Percentiles rank a stretch among this genome's conserved stretches.
Conservation (phyloP, 2,888 invertebrate genomes). For the Parnassius orleans region DNA sequence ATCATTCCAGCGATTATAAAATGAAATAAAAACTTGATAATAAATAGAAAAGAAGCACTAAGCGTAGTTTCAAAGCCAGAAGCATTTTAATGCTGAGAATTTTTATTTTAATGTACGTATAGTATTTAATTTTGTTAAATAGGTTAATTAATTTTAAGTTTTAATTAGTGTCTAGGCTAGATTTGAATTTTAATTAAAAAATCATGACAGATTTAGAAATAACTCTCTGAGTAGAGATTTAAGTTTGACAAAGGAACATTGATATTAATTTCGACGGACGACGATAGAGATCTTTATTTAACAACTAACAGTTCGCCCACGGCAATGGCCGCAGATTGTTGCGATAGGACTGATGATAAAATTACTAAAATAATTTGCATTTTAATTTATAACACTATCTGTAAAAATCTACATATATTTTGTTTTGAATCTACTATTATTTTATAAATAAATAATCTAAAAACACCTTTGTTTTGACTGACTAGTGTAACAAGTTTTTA, state of each 20-base stretch:
- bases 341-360: conserved; percentile 16
- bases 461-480: conserved; percentile 11
- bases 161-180: conserved; percentile 7
- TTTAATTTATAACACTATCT: conserved; percentile 14
- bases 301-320: conserved; percentile 21
- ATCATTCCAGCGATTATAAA: not conserved
- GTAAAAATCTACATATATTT: conserved; percentile 11
- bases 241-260: conserved; percentile 22
- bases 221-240: conserved; percentile 13
- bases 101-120: no score
- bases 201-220: conserved; percentile 19
- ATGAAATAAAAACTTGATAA: no score
- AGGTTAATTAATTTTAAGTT: conserved; percentile 2
- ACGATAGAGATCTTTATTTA: conserved; percentile 24
- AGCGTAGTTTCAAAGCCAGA: no score
- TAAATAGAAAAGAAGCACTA: no score
- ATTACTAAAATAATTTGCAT: conserved; percentile 17
- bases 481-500: conserved; percentile 12
- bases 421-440: not conserved
- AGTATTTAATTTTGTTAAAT: no score
- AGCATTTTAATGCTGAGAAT: no score
- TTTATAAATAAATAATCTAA: not conserved
- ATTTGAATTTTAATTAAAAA: conserved; percentile 20
- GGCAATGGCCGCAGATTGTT: conserved; percentile 19
- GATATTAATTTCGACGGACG: conserved; percentile 24